Base-by-base conservation (phyloP, 2,113 vertebrate species). In the Apistogramma diplotaenia region DNA sequence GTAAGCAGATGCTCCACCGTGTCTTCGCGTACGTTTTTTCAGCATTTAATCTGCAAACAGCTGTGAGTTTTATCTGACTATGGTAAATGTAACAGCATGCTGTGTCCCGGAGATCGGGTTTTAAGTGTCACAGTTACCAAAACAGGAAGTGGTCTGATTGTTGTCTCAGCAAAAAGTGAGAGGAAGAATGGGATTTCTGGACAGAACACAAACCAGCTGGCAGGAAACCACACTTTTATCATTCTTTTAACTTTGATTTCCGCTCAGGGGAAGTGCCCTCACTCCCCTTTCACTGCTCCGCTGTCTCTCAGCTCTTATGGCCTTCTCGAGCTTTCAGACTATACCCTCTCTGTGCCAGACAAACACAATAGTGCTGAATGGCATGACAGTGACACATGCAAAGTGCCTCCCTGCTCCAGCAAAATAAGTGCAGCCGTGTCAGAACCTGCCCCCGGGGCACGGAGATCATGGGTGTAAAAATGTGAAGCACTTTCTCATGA, bases 191-290 rank as follows among this genome's bases (percentile, higher is more conserved):
- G 91, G 93, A 95, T 95, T 94, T 92, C 92, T 93, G 91, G 84
- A 73, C 92, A 82, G 89, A 95, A 95, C 93, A 92, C 92, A 89
- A 92, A 94, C 72, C 94, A 96, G 95, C 95, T 96, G 95, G 91
- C 94, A 96, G 96, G 95, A 96, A 96, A 93, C 92, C 72, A 37
- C 87, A 85, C 91, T 94, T 90, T 90, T 93, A 94, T 92, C 91
- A 93, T 93, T 94, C 91, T 90, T 92, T 92, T 87, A 91, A 90
- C 80, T 88, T 94, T 92, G 92, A 95, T 95, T 94, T 95, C 93
- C 94, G 92, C 90, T 93, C 92, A 51, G 49, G 89, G 89, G 59
- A 94, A 90, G 91, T 94, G 91, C 82, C 83, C 86, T 93, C 56
- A 1, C 76, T 89, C 74, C 85, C 86, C 77, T 84, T 78, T 87